Evolutionary conservation across 2,113 vertebrate genomes (phyloP), one percentile per base, ranked within the genome.

Genomic region (Enhydra lutris): DNA sequence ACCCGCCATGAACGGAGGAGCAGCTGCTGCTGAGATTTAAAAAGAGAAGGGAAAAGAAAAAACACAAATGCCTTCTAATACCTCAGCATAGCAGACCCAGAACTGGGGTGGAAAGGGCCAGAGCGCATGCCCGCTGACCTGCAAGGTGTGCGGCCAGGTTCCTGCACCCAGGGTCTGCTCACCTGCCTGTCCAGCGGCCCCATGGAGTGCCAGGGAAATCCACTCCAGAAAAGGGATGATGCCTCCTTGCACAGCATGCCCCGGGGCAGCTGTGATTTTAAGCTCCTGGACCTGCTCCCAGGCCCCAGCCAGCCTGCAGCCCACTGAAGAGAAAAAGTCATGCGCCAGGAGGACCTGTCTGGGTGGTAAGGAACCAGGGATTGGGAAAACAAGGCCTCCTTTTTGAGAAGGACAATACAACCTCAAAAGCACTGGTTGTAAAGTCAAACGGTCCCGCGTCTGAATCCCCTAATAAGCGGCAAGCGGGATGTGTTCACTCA

Each of bases 11-110:
- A 94, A 57, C 52, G 2, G 21, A 89, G 71, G 42, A 88, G 45
- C 95, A 97, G 94, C 47, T 52, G 71, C 39, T 69, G 42, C 78
- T 67, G 90, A 96, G 59, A 31, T 39, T 88, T 95, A 82, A 63
- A 96, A 82, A 92, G 20, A 96, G 47, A 90, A 79, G 42, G 6
- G 50, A 50, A 91, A 63, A 69, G 39, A 34, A 45, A 42, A 36
- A 79, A 47, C 1, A 17, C 47, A 91, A 47, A 67, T 73, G 17
- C 55, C 42, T 34, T 91, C 59, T 5, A 71, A 80, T 26, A n/a
- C 71, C 7, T 65, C 50, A 52, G 31, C 85, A 67, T 1, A 17
- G 52, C 65, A 94, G n/a, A 71, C 83, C 42, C 87, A 47, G 80
- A 10, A 42, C 31, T 36, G 34, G 7, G 26, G 34, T 45, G 21